These are phyloP conservation scores for Cephus rjabovi DNA, from an alignment of 2,888 invertebrate species.

Conservation along the genomic window DNA sequence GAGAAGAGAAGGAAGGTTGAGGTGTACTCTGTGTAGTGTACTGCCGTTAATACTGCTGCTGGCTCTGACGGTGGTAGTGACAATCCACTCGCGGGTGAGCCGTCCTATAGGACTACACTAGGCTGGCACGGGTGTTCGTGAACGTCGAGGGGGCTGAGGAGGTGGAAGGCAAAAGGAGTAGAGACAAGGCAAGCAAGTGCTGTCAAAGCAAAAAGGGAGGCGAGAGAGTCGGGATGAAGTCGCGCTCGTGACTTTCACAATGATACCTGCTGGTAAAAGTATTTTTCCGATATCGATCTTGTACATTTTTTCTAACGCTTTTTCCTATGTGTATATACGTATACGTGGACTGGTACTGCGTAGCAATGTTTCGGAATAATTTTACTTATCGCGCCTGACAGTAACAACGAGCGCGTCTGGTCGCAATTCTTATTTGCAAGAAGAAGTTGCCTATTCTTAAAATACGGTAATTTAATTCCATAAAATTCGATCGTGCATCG, in stretches of 20 bases:
- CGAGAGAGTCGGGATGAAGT: constrained; percentile 21
- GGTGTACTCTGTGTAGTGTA: background rate
- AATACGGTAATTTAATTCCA: background rate
- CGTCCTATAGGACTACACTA: background rate
- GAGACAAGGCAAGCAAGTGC: constrained; percentile 36
- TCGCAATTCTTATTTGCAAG: background rate
- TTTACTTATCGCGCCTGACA: background rate
- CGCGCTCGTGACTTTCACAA: constrained; percentile 37
- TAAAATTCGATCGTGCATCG: background rate
- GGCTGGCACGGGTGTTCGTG: constrained; percentile 21
- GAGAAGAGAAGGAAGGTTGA: background rate
- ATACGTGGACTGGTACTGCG: background rate
- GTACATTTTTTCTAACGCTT: background rate
- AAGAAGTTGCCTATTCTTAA: background rate
- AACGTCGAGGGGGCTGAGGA: constrained; percentile 27
- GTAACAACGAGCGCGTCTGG: background rate
- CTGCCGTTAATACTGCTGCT: background rate
- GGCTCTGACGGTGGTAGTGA: background rate
- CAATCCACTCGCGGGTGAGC: background rate
- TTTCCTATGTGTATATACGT: background rate
- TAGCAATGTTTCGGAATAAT: background rate
- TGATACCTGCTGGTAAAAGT: background rate
- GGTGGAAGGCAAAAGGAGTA: constrained; percentile 19
- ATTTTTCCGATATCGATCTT: background rate
- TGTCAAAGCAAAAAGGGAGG: constrained; percentile 31